Base-by-base conservation (phyloP, 2,113 vertebrate genomes). In the Anas platyrhynchos region DNA sequence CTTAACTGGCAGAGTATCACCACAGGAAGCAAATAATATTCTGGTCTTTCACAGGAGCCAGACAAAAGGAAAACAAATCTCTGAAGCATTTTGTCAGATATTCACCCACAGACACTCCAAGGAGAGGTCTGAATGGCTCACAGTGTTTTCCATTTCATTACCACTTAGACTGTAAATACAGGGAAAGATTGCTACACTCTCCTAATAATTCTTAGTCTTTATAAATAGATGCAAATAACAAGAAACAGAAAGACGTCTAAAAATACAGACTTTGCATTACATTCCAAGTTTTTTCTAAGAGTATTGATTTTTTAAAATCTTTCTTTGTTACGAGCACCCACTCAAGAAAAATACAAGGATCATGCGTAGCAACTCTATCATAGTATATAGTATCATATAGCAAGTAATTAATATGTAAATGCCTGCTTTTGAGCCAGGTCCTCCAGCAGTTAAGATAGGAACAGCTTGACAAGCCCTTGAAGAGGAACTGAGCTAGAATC, bases 51-150 rank as follows among this genome's bases (percentile, higher is more conserved):
- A 55, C 27, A 23, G 48, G 36, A 93, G 72, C 9, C 63, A 86
- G 76, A 86, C 67, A 77, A 88, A 88, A 87, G 71, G 46, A 69
- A 55, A 93, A 74, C n/a, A 86, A 63, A 86, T 83, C 63, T 80
- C 79, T 61, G 88, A 90, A 88, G 79, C 6, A 32, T 66, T 88
- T 69, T 86, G 32, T 88, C 46, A 90, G 72, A 67, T 81, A 44
- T 50, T 93, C 50, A 77, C 34, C 56, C 56, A 83, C 16, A 89
- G 83, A 93, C 86, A 50, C 36, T 71, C 59, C 61, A 77, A 6
- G 7, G 43, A 36, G 36, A 50, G 23, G 71, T 63, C 14, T 41
- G 41, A 85, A 71, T 43, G 63, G 32, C 46, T 90, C 2, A 1
- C 72, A 81, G 16, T 41, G 56, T 43, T 86, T 91, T 78, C 63